Evolutionary conservation across 2,888 invertebrate genomes (phyloP).

Genomic region (Drosophila neotestacea): DNA sequence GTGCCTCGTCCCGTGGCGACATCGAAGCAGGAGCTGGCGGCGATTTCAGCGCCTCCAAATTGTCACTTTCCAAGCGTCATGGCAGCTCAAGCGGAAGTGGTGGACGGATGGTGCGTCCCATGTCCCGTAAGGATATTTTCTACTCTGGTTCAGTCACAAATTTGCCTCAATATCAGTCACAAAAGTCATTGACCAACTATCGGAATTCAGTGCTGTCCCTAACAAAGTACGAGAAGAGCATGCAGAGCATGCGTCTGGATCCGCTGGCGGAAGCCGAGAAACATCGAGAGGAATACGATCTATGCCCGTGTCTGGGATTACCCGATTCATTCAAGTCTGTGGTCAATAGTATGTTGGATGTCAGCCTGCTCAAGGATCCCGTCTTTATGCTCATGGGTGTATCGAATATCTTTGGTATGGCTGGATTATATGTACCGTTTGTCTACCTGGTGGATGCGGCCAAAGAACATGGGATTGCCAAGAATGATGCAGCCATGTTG

Average conservation of each 20-base stretch:
- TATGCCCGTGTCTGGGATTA: conserved; percentile 92
- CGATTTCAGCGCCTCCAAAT: conserved; percentile 89
- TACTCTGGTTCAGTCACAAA: conserved; percentile 98
- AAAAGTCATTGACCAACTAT: conserved; percentile 95
- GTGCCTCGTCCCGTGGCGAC: conserved; percentile 91
- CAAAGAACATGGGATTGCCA: conserved; percentile 89
- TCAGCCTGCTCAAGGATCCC: conserved; percentile 94
- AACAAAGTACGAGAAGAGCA: conserved; percentile 89
- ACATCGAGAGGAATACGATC: conserved; percentile 89
- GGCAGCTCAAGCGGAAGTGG: conserved; percentile 73
- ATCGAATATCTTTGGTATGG: conserved; percentile 98
- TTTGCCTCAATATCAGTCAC: conserved; percentile 96
- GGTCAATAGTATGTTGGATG: conserved; percentile 95
- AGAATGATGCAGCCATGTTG: conserved; percentile 87
- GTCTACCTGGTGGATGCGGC: conserved; percentile 96
- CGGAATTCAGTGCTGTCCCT: conserved; percentile 96
- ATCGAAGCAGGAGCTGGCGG: conserved; percentile 92
- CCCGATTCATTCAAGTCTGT: conserved; percentile 93
- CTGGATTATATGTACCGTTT: conserved; percentile 98
- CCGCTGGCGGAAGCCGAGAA: conserved; percentile 85
- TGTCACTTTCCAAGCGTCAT: conserved; percentile 86
- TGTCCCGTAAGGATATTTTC: conserved; percentile 98
- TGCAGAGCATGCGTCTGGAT: conserved; percentile 87
- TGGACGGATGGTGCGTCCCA: conserved; percentile 92
- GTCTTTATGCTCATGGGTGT: conserved; percentile 96